These are phyloP conservation scores for Laticauda colubrina DNA, from an alignment of 2,113 vertebrate genomes.

Conservation along the genomic window DNA sequence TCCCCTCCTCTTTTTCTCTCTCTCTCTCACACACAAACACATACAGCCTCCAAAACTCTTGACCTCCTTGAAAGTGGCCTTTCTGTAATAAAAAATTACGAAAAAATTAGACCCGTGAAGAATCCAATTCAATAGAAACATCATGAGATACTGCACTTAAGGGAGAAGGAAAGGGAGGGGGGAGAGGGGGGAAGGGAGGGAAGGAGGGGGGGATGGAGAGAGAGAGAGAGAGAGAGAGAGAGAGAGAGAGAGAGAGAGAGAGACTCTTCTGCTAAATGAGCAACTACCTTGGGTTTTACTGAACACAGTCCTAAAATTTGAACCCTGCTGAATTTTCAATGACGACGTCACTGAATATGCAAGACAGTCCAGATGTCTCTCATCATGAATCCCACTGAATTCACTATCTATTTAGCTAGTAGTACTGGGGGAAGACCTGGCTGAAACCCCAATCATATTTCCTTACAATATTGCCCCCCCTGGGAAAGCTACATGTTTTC, in stretches of 20 bases:
- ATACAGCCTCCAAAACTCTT: neutral
- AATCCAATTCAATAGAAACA: neutral
- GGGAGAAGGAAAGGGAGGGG: no score
- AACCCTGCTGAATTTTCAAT: neutral
- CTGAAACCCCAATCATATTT: neutral
- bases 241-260: no score
- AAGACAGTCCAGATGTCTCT: neutral
- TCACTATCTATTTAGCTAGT: neutral
- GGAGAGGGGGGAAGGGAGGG: no score
- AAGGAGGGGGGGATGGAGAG: no score
- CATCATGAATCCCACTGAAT: neutral
- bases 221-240: no score
- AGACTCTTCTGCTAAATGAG: neutral
- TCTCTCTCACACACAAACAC: neutral
- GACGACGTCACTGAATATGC: neutral
- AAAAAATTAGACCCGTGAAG: no score
- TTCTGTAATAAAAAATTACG: neutral
- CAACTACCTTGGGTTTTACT: neutral
- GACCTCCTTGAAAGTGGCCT: neutral
- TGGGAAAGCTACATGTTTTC: neutral
- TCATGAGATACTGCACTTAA: neutral
- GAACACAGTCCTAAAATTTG: neutral
- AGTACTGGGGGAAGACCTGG: neutral
- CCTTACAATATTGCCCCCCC: neutral
- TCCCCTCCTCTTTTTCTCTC: neutral